Evolutionary conservation across 2,888 invertebrate genomes (phyloP), one percentile per base, ranked within the genome.

Genomic region (Meteorus cinctellus): DNA sequence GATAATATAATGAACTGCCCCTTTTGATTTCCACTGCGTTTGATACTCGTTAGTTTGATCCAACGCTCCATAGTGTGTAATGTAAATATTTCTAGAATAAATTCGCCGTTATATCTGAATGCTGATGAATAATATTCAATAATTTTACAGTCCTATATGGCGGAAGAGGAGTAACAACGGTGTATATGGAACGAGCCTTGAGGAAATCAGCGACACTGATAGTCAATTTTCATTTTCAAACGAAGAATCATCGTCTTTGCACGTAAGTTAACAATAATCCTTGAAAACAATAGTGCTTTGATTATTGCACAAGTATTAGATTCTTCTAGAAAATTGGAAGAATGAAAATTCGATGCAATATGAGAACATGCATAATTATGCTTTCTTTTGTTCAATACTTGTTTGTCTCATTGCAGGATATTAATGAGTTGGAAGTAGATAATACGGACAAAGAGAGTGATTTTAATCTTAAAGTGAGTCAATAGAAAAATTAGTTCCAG

Each of bases 141-240:
- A 71, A 77, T 80, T 82, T 88, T 89, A 85, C 84, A 89, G 89
- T 86, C 89, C 89, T 86, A 88, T 89, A 81, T 89, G 89, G 89
- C 86, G 87, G 84, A 87, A 87, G 86, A 89, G 87, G 85, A 87
- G 82, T 86, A 89, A 87, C 82, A 89, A 87, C 77, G 88, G 88
- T 76, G 83, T 88, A 77, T 88, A 87, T 79, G 84, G 82, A 75
- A 85, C 85, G 73, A 88, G 86, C 72, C 84, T 87, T 75, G 89
- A 88, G 68, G 89, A 85, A 78, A 85, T 88, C 48, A 89, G 88
- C 63, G 89, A 89, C 72, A 88, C 89, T 27, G 89, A 89, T 71
- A 89, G 89, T 74, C 89, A 89, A 72, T 89, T 89, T 77, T 89
- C 89, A 3, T 89, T 89, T 70, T 89, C 88, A 2, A 89, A 89